A percentile compares a stretch with the other conserved stretches of the same genome.
Conservation (phyloP, 2,888 invertebrate species). For the Drosophila neonasuta region DNA sequence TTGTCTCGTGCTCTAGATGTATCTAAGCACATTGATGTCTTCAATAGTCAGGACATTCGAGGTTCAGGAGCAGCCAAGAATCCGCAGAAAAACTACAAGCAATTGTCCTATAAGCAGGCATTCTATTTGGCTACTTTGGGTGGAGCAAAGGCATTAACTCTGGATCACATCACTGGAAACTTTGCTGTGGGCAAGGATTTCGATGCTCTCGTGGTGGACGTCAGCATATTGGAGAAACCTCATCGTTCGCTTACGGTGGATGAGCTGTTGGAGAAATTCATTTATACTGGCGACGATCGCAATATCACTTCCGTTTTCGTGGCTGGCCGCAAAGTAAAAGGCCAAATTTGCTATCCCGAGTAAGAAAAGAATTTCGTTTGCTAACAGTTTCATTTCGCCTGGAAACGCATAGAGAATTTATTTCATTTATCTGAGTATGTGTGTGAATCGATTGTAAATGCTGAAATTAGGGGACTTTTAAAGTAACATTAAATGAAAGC, state of each 20-base stretch:
- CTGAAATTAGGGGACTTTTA: constrained; percentile 43
- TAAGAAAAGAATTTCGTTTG: constrained; percentile 1
- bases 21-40: constrained; percentile 86
- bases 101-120: constrained; percentile 88
- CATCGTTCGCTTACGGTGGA: constrained; percentile 84
- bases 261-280: constrained; percentile 88
- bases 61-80: constrained; percentile 63
- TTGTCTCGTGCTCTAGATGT: constrained; percentile 89
- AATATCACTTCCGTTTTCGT: constrained; percentile 91
- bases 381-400: constrained; percentile 50
- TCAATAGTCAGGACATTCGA: constrained; percentile 81
- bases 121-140: constrained; percentile 92
- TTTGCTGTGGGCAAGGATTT: constrained; percentile 92
- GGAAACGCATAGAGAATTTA: constrained; percentile 62
- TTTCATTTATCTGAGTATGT: constrained; percentile 36
- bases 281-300: constrained; percentile 91
- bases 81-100: constrained; percentile 73
- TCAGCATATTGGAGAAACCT: constrained; percentile 84
- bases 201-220: constrained; percentile 91
- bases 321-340: constrained; percentile 85
- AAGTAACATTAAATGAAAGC: constrained; percentile 45
- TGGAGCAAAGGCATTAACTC: constrained; percentile 90
- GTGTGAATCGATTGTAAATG: constrained; percentile 53
- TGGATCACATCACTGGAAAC: constrained; percentile 90
- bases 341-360: not conserved